Evolutionary conservation across 2,113 vertebrate genomes (phyloP).

Genomic region (Hypomesus transpacificus): DNA sequence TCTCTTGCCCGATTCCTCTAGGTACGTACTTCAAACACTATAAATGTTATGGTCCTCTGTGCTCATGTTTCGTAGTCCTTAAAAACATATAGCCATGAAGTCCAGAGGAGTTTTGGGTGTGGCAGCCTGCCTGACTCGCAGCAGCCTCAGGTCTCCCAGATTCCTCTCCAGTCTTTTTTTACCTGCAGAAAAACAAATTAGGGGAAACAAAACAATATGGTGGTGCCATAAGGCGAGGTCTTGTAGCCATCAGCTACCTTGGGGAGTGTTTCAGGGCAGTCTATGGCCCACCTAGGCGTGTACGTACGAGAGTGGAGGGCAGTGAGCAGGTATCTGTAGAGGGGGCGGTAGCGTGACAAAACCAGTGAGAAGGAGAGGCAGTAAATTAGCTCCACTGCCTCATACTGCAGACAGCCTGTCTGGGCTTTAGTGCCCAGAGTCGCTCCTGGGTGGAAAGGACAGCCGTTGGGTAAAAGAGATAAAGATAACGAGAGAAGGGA

Average conservation of each 20-base stretch:
- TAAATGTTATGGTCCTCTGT: too few species aligned
- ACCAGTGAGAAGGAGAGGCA: conserved; percentile 65
- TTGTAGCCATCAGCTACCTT: neutral
- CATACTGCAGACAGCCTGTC: conserved; percentile 53
- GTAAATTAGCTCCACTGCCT: conserved; percentile 70
- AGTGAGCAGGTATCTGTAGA: conserved; percentile 58
- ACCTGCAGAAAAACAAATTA: conserved; percentile 42
- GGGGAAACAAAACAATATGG: neutral
- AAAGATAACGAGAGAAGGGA: neutral
- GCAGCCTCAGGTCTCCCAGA: conserved; percentile 58
- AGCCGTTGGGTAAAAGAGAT: neutral
- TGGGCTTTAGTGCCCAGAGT: conserved; percentile 39
- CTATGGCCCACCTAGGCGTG: neutral
- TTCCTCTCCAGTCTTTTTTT: conserved; percentile 54
- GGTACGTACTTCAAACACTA: too few species aligned
- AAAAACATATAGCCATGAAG: conserved; percentile 58
- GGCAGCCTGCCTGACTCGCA: conserved; percentile 59
- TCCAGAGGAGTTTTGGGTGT: conserved; percentile 59
- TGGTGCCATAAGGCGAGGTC: neutral
- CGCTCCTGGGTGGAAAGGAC: conserved; percentile 35
- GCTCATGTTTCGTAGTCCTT: conserved; percentile 1
- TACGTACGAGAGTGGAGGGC: conserved; percentile 63
- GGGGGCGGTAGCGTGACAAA: conserved; percentile 45
- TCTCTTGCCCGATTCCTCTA: too few species aligned
- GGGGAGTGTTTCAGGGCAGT: too few species aligned